Conservation (phyloP, 2,888 invertebrate genomes). For the Dynastes grantii region DNA sequence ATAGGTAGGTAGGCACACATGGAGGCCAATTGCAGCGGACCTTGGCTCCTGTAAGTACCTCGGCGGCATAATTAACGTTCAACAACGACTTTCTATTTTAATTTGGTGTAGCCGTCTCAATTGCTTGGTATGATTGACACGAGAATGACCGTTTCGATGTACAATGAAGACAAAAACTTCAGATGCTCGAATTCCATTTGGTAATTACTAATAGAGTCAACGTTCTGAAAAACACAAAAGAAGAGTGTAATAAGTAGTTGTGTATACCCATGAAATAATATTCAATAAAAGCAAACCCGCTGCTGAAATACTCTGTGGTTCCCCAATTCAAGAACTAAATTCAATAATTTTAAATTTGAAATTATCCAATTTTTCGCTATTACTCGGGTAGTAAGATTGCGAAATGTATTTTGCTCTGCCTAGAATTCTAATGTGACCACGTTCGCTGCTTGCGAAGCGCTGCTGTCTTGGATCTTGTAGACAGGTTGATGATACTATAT, state of each 20-base stretch:
- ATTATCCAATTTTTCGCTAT: too few species aligned
- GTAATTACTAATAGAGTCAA: conserved; percentile 16
- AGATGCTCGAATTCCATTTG: conserved; percentile 14
- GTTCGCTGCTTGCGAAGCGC: too few species aligned
- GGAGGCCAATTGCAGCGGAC: conserved; percentile 1
- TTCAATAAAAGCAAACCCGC: too few species aligned
- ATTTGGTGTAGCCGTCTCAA: conserved; percentile 49
- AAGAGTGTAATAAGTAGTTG: not conserved
- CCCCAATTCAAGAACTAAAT: too few species aligned
- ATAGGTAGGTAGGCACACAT: conserved; percentile 8
- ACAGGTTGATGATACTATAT: too few species aligned
- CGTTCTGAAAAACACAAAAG: not conserved
- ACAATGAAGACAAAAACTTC: conserved; percentile 22
- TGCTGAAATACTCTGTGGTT: too few species aligned
- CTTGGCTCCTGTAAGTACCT: conserved; percentile 27
- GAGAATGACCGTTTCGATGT: conserved; percentile 39
- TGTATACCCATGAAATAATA: not conserved
- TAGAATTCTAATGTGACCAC: too few species aligned
- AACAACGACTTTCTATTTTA: conserved; percentile 51
- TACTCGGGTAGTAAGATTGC: too few species aligned
- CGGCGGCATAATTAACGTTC: conserved; percentile 31
- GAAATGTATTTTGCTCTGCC: too few species aligned
- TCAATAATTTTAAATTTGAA: too few species aligned
- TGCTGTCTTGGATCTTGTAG: too few species aligned
- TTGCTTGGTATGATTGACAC: conserved; percentile 49